These are phyloP conservation scores for Chalcosyrphus nemorum DNA, from an alignment of 2,888 invertebrate genomes.

Conservation along the genomic window DNA sequence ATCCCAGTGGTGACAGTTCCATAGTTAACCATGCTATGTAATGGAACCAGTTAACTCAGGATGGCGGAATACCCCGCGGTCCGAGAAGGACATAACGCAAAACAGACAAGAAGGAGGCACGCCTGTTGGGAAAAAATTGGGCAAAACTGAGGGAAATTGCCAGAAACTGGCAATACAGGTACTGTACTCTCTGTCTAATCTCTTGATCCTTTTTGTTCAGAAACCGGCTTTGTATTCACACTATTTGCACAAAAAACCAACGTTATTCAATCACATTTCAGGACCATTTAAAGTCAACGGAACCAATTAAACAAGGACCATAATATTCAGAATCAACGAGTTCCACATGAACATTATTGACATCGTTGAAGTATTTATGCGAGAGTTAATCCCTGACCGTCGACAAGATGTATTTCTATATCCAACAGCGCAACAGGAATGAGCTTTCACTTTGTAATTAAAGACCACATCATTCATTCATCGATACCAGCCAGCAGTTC, in stretches of 20 bases:
- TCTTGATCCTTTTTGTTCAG: too few relatives aligned
- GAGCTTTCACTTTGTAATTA: conserved; percentile 70
- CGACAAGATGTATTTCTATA: conserved; percentile 58
- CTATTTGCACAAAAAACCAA: neutral
- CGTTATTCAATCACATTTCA: neutral
- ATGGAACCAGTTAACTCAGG: too few relatives aligned
- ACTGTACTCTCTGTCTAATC: too few relatives aligned
- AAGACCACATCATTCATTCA: conserved; percentile 34
- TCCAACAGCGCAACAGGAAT: conserved; percentile 69
- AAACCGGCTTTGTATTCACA: too few relatives aligned
- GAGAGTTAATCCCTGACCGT: conserved; percentile 61
- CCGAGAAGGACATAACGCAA: too few relatives aligned
- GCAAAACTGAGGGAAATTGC: too few relatives aligned
- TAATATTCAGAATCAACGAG: neutral
- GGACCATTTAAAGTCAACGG: neutral
- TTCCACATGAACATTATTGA: neutral
- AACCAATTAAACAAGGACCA: neutral
- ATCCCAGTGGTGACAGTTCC: too few relatives aligned
- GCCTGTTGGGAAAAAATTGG: too few relatives aligned
- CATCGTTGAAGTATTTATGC: conserved; percentile 34
- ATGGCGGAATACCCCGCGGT: too few relatives aligned
- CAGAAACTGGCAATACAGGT: too few relatives aligned
- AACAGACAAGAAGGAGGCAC: too few relatives aligned
- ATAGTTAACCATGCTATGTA: too few relatives aligned
- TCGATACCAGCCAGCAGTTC: conserved; percentile 17